Evolutionary conservation across 2,888 invertebrate genomes (phyloP), one percentile per base, ranked within the genome.

Genomic region (Drosophila fulvimacula): DNA sequence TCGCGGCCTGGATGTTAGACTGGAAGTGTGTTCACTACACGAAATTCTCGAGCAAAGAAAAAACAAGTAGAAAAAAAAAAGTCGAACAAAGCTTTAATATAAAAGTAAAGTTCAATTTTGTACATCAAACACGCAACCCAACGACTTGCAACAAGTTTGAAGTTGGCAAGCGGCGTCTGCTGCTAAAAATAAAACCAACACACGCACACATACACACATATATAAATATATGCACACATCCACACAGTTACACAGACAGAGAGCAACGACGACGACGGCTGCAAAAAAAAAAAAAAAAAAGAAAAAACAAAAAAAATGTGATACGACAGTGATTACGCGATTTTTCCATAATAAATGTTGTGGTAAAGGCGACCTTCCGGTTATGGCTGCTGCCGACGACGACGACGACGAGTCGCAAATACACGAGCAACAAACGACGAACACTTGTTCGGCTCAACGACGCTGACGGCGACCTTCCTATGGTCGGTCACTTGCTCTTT

Each of bases 361-460:
- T 85, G 88, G 88, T 83, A 90, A 90, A 90, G 86, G 85, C 89
- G 90, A 89, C 90, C 89, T 89, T 89, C 89, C 89, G 90, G 90
- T 81, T 81, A 87, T 85, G 72, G 80, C 81, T 69, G 76, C 81
- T 41, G 41, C 19, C 41, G 41, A 41, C 19, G 41, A 19, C 41
- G 39, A 66, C 63, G 46, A 27, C 52, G 51, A 38, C 42, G 49
- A 53, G 51, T 55, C 44, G 61, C n/a, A 63, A 52, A 76, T 59
- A 73, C 75, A 73, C 75, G 78, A 76, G 41, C 60, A 49, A 21
- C 51, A 34, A 51, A 11, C 34, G 57, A 51, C 62, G 59, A 67
- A 56, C 88, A 81, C 76, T 79, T 84, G 88, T 84, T 79, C 85
- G 84, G 88, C 72, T 69, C 62, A 73, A 57, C 78, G 61, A 81